phyloP scores from a whole-genome alignment of 1,140 invertebrate genomes.

The Grapholita molesta region DNA sequence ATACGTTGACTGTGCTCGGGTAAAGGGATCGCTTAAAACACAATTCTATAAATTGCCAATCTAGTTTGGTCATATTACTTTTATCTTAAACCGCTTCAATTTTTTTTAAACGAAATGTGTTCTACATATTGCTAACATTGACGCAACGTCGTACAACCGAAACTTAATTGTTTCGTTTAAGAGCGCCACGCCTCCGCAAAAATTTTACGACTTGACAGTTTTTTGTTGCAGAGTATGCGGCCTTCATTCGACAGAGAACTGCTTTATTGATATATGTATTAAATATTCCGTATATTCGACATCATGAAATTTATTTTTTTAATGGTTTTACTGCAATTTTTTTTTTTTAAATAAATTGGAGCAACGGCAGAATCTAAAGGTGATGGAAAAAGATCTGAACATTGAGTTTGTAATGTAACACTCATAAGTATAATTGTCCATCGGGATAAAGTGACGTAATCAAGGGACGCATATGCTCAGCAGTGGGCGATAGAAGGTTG shows the following conservation, averaged over 20 bases:
- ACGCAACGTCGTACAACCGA: conserved; percentile 22
- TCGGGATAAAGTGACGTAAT: too few species aligned
- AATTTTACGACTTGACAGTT: conserved; percentile 20
- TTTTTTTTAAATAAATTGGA: too few species aligned
- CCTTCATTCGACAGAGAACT: conserved; percentile 2
- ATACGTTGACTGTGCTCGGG: too few species aligned
- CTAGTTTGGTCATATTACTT: neutral
- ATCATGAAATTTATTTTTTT: neutral
- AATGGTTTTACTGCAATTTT: too few species aligned
- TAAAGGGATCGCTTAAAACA: too few species aligned
- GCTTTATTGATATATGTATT: neutral
- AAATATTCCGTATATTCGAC: neutral
- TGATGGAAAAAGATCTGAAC: too few species aligned
- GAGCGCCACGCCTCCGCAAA: conserved; percentile 16
- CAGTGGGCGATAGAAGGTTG: too few species aligned
- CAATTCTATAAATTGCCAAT: too few species aligned
- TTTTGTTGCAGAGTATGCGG: neutral
- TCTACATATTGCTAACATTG: conserved; percentile 10
- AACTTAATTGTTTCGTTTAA: conserved; percentile 19
- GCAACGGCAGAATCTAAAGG: too few species aligned
- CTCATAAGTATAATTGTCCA: too few species aligned
- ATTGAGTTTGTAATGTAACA: too few species aligned
- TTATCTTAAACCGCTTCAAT: neutral
- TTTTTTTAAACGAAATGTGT: neutral
- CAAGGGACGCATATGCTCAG: too few species aligned